These are phyloP conservation scores for Podarcis siculus DNA, from an alignment of 2,797 vertebrate species.

Conservation along the genomic window DNA sequence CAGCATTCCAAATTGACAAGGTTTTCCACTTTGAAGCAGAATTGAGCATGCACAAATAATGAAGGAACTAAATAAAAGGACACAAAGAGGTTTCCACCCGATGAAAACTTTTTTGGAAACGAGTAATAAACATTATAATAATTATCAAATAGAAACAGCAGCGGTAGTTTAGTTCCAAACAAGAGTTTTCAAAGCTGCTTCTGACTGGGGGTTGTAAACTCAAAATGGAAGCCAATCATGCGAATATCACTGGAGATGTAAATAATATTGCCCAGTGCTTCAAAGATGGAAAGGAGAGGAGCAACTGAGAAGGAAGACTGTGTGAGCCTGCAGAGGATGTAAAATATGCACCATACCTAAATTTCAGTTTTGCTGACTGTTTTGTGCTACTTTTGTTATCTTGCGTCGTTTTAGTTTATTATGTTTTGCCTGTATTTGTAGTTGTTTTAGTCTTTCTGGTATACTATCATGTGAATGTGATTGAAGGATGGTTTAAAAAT, in stretches of 20 bases:
- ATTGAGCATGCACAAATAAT: background rate
- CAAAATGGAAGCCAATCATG: background rate
- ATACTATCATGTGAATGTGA: too few relatives aligned
- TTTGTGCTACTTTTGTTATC: background rate
- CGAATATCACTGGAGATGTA: background rate
- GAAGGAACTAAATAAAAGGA: background rate
- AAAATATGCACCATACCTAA: background rate
- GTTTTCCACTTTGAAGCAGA: background rate
- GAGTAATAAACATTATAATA: background rate
- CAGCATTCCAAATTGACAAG: constrained; percentile 5
- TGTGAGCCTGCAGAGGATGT: background rate
- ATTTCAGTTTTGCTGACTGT: background rate
- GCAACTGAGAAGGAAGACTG: background rate
- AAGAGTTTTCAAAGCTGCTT: background rate
- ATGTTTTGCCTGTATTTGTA: background rate
- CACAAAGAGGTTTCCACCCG: background rate
- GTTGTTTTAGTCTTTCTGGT: too few relatives aligned
- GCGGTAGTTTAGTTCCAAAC: background rate
- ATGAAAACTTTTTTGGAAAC: background rate
- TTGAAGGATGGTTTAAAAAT: too few relatives aligned
- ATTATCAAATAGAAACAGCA: background rate
- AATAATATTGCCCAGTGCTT: background rate
- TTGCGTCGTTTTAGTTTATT: background rate
- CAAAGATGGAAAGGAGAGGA: background rate
- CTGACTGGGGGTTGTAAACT: background rate